These are phyloP conservation scores for Limnephilus rhombicus DNA, from an alignment of 2,888 invertebrate genomes.

Conservation along the genomic window DNA sequence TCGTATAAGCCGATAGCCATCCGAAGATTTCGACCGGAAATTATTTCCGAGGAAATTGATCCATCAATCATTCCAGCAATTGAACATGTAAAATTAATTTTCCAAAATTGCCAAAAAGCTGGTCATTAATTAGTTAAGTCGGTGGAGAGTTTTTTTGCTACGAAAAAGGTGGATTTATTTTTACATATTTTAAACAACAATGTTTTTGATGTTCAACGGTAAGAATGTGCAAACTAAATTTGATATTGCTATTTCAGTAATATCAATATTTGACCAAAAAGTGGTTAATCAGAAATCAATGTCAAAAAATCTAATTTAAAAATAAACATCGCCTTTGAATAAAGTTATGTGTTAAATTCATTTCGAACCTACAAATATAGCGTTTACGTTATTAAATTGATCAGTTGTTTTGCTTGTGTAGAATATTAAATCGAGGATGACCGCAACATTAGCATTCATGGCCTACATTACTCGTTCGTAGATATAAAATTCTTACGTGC, in stretches of 20 bases:
- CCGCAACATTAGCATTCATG: not conserved
- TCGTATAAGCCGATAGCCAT: no score
- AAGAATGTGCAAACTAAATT: no score
- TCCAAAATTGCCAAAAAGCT: not conserved
- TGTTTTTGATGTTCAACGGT: no score
- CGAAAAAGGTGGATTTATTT: no score
- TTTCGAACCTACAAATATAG: not conserved
- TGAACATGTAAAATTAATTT: not conserved
- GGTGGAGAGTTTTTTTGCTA: no score
- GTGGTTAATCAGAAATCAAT: not conserved
- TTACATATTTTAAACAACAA: no score
- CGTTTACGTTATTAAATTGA: not conserved
- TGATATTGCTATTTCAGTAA: no score
- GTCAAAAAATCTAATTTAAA: not conserved
- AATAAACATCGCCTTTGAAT: not conserved
- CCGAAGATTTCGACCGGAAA: no score
- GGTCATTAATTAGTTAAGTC: not conserved
- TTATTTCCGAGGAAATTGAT: not conserved
- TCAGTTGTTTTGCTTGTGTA: not conserved
- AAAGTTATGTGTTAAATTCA: not conserved
- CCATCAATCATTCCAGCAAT: not conserved
- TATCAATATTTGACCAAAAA: not conserved
- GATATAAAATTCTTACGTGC: not conserved
- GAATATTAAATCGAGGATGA: not conserved
- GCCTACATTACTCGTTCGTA: not conserved